Conservation (phyloP, 2,113 vertebrate species). For the Eulacestoma nigropectus region DNA sequence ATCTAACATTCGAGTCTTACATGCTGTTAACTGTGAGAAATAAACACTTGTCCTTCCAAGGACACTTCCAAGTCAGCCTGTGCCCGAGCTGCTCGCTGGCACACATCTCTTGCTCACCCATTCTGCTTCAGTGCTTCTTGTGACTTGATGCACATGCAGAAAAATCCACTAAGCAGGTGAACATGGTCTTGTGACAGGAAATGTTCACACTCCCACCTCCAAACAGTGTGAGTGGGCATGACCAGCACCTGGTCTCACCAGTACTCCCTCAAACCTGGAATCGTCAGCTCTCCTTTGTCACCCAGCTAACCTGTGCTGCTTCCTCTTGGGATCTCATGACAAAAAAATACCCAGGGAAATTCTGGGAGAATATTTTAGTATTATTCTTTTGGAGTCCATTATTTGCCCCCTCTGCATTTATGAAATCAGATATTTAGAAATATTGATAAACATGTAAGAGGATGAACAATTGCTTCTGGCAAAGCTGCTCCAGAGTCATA, state of each 20-base stretch:
- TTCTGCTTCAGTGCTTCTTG: neutral
- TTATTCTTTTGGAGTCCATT: neutral
- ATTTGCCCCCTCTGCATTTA: neutral
- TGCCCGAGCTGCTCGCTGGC: fast-evolving
- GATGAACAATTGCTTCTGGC: neutral
- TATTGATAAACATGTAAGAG: neutral
- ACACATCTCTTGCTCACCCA: neutral
- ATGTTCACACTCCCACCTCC: neutral
- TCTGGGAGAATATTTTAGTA: neutral
- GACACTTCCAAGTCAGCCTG: neutral
- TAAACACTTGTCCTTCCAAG: neutral
- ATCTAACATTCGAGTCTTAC: neutral
- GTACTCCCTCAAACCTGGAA: neutral
- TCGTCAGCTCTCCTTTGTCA: neutral
- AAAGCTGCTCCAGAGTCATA: neutral
- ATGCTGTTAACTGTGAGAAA: neutral
- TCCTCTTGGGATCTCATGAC: neutral
- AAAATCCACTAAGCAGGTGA: neutral
- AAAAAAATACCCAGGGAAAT: neutral
- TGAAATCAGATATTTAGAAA: neutral
- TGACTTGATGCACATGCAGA: neutral
- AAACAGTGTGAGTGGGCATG: neutral
- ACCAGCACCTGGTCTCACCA: neutral
- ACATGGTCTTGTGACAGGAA: neutral
- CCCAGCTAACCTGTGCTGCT: neutral